Evolutionary conservation across 2,113 vertebrate genomes (phyloP).

Genomic region (Antechinus stuartii): DNA sequence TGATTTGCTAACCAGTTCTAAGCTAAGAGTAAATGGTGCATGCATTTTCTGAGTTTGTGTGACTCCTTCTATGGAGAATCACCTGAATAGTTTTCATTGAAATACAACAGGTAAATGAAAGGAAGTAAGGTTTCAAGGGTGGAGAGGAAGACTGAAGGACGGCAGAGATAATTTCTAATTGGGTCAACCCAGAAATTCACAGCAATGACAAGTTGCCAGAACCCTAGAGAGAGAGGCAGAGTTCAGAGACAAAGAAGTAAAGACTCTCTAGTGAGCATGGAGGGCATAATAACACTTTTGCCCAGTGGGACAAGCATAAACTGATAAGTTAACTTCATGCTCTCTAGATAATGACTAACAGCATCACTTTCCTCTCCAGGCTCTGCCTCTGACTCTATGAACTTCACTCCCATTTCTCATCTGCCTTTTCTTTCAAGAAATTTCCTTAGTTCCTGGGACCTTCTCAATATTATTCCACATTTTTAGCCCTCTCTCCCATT

Average conservation of each 20-base stretch:
- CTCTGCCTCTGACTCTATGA: neutral
- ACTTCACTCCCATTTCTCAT: neutral
- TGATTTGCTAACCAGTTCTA: neutral
- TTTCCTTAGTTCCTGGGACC: neutral
- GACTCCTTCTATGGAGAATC: neutral
- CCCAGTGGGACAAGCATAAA: neutral
- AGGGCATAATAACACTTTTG: neutral
- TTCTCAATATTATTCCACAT: neutral
- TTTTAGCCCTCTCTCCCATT: neutral
- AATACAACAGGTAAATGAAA: neutral
- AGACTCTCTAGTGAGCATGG: neutral
- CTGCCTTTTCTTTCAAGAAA: neutral
- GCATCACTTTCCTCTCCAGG: neutral
- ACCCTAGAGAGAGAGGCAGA: neutral
- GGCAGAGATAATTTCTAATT: neutral
- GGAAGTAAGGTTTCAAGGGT: neutral
- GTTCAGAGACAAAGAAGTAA: neutral
- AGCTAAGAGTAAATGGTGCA: neutral
- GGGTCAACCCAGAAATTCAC: neutral
- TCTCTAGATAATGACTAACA: neutral
- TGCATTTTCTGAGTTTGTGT: neutral
- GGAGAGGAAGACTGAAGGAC: neutral
- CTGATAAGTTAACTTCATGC: neutral
- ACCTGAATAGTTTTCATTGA: neutral
- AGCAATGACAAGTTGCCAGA: neutral